Percentiles rank a stretch among this genome's conserved stretches.
Evolutionary conservation across 2,113 vertebrate species (phyloP).

Genomic region (Gopherus flavomarginatus): DNA sequence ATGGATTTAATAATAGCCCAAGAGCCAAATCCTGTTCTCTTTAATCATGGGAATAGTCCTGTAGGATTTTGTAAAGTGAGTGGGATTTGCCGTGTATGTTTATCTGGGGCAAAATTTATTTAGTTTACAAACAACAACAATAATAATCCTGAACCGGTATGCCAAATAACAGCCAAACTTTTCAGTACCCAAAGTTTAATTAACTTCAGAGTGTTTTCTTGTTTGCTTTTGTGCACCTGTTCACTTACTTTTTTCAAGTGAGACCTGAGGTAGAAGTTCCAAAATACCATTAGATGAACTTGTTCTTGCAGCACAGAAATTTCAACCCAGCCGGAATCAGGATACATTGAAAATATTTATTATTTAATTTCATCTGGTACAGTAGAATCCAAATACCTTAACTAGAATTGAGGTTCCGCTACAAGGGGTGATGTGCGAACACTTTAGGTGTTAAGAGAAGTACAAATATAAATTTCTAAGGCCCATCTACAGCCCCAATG

Average conservation of each 20-base stretch:
- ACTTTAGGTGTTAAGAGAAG: neutral
- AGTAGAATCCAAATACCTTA: neutral
- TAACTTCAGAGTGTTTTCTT: neutral
- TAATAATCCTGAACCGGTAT: neutral
- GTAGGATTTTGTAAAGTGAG: neutral
- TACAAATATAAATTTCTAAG: neutral
- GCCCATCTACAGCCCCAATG: neutral
- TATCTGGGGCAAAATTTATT: neutral
- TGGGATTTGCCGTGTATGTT: neutral
- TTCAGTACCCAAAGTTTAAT: neutral
- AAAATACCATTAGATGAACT: neutral
- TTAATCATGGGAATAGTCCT: neutral
- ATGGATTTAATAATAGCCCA: conserved; percentile 13
- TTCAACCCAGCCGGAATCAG: neutral
- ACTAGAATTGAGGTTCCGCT: neutral
- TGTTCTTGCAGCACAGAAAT: neutral
- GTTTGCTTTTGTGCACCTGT: neutral
- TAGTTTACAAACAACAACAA: neutral
- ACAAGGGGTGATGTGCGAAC: neutral
- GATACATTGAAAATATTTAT: neutral
- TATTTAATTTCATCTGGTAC: neutral
- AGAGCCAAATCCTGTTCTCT: conserved; percentile 8
- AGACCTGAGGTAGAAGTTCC: neutral
- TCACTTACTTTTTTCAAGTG: neutral
- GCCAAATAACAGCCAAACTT: neutral